phyloP scores from a whole-genome alignment of 2,888 invertebrate species.

The Mycalesis mineus region DNA sequence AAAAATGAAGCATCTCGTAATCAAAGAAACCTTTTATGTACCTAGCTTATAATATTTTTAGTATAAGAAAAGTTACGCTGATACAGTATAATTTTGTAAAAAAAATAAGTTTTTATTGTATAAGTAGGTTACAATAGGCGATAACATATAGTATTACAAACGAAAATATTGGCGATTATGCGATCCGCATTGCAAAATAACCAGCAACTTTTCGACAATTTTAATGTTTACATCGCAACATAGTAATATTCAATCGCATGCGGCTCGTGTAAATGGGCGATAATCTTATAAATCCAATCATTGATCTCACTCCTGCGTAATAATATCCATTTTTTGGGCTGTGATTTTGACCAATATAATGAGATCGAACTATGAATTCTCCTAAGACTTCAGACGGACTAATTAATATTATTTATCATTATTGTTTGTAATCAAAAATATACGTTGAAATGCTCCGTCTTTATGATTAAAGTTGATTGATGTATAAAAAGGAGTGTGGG shows the following conservation, averaged over 20 bases:
- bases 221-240: too few species aligned
- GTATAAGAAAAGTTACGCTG: background rate
- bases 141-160: too few species aligned
- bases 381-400: background rate
- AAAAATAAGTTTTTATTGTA: background rate
- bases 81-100: background rate
- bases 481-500: too few species aligned
- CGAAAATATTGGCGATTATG: background rate
- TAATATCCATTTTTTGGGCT: background rate
- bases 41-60: background rate
- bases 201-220: too few species aligned
- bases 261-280: background rate
- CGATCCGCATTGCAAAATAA: too few species aligned
- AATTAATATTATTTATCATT: background rate
- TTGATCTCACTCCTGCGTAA: background rate
- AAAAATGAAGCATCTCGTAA: background rate
- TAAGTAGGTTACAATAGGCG: background rate
- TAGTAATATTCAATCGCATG: too few species aligned
- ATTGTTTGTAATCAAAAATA: too few species aligned
- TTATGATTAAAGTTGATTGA: too few species aligned
- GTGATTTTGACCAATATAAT: constrained; percentile 1
- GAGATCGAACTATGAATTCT: background rate
- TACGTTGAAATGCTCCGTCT: too few species aligned
- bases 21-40: background rate
- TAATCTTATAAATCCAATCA: background rate